Base-by-base conservation (phyloP, 2,888 invertebrate species). In the Callyntrura sp. region DNA sequence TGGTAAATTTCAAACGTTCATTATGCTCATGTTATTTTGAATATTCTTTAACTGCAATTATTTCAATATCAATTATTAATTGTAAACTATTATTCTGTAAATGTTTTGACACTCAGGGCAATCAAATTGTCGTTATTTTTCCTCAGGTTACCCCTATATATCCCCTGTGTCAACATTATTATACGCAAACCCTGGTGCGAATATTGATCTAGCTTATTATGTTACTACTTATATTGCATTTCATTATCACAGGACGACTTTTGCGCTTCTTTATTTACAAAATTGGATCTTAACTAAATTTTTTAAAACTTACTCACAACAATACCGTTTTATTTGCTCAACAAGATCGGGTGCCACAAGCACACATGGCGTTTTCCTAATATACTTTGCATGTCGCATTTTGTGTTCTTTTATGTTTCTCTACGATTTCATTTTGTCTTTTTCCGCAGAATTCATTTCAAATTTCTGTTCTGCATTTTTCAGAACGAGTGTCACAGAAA, bases 271-370 rank as follows among this genome's bases (percentile, higher is more conserved):
- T 78, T 78, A 78, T 78, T n/a, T 78, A 78, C 55, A 78, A 45
- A 70, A 45, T 70, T 43, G 43, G 6, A 23, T 78, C 76, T 76
- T 76, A 76, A 76, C 76, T 70, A 70, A 70, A 70, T 70, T 20
- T 70, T 76, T 76, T 76, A 76, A 78, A 28, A 78, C 78, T 78
- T 78, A 78, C 78, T 78, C 55, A 78, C 57, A 55, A 78, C 78
- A 55, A 78, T 78, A 78, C 78, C 78, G 78, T 78, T 57, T 51
- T 55, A 28, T 78, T 35, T 48, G 73, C 48, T 73, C 73, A 65
- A 28, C 73, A 65, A 28, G 70, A 17, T 48, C 17, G 78, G 78
- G 78, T 78, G 78, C 78, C 78, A 43, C 78, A 17, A 28, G 78
- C 73, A 73, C 73, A 48, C 51, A 25, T 78, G 17, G 25, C 55